phyloP scores from a whole-genome alignment of 2,113 vertebrate genomes.

The Xerus inauris region DNA sequence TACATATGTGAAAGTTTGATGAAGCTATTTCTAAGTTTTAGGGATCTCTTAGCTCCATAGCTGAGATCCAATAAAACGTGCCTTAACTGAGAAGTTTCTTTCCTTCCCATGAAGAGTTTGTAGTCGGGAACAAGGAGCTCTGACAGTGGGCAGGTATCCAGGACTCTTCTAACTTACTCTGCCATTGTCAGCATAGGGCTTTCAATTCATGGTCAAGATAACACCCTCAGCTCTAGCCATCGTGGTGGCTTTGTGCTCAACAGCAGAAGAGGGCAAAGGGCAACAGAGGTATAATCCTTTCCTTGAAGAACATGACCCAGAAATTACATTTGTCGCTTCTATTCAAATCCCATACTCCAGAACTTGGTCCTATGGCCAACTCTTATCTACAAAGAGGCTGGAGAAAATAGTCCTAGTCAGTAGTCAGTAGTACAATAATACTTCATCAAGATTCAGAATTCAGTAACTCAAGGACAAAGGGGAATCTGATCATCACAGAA shows the following conservation, averaged over 20 bases:
- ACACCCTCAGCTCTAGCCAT: neutral
- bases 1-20: neutral
- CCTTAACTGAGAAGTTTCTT: neutral
- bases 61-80: neutral
- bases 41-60: neutral
- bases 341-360: neutral
- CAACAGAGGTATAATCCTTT: neutral
- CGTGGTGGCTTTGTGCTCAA: neutral
- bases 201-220: neutral
- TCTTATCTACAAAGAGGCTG: neutral
- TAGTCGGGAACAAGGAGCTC: neutral
- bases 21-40: neutral
- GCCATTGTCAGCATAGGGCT: neutral
- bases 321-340: neutral
- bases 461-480: neutral
- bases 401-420: neutral
- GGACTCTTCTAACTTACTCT: neutral
- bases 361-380: neutral
- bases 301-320: neutral
- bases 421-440: neutral
- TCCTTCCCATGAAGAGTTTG: neutral
- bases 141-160: neutral
- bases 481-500: neutral
- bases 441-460: neutral
- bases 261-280: neutral